Base-by-base conservation (phyloP, 1,140 invertebrate species). In the Drosophila nigrodunni region DNA sequence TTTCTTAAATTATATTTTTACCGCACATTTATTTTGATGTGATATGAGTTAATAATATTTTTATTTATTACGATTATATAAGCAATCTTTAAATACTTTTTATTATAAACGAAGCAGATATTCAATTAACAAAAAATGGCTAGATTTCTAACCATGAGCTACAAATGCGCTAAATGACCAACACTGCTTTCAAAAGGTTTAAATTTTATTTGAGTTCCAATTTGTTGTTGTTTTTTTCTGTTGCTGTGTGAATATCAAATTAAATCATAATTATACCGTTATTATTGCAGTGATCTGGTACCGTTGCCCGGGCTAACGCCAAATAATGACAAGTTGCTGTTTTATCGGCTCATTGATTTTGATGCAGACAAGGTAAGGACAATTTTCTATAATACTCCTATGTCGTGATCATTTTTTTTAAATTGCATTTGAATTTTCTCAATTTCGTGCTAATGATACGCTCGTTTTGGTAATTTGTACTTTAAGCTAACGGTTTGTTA, bases 301-400 rank as follows among this genome's bases (percentile, higher is more conserved):
- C 94, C 94, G 11, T 82, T 95, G 57, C 95, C 94, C 1, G 93
- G 93, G 4, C 90, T 93, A 64, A 94, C 94, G 3, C 93, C 93
- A 69, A 93, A 94, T 67, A 94, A 94, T 80, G 93, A 94, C 73
- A 94, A 94, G 78, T 86, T 94, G n/a, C 94, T 95, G 41, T 92
- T 95, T 34, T 95, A 95, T 81, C 94, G 95, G 7, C 81, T 96
- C 30, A 93, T 92, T 41, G 94, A 95, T 68, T 93, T 93, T 9
- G 94, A 95, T 62, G 92, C 95, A 13, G 94, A 95, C 37, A 92
- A 92, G 80, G 92, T 92, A 35, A 77, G 72, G 18, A n/a, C 11
- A 61, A 8, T 50, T 49, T 10, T 10, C 10, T 21, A 13, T 46
- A 8, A 15, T n/a, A 9, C 9, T 58, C 8, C 25, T n/a, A 60